Base-by-base conservation (phyloP, 2,888 invertebrate genomes). In the Patella caerulea region DNA sequence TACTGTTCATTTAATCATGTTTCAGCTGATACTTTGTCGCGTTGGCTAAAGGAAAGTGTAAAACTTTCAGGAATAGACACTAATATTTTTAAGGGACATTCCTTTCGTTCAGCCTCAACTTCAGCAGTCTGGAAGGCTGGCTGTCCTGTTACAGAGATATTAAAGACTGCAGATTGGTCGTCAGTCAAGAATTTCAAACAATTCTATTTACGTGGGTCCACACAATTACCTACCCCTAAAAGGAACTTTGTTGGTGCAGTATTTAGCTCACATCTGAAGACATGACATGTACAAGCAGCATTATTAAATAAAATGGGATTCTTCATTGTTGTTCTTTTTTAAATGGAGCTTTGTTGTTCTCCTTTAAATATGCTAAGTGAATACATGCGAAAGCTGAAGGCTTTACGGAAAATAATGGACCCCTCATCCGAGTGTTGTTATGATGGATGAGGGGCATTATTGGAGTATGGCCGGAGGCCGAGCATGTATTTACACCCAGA, bases 111-210 rank as follows among this genome's bases (percentile, higher is more conserved):
- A n/a, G n/a, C n/a, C n/a, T n/a, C n/a, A n/a, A n/a, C n/a, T n/a
- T n/a, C n/a, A n/a, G n/a, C n/a, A n/a, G n/a, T n/a, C n/a, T n/a
- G n/a, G n/a, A n/a, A n/a, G n/a, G n/a, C n/a, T n/a, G n/a, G n/a
- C n/a, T n/a, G n/a, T n/a, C n/a, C n/a, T n/a, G n/a, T n/a, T n/a
- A n/a, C n/a, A n/a, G n/a, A n/a, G n/a, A n/a, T n/a, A n/a, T n/a
- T n/a, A n/a, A n/a, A n/a, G n/a, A n/a, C n/a, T n/a, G n/a, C 74
- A 29, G 76, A 76, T 52, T 77, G 77, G 77, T 73, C 73, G 7
- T 14, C 77, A 54, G 77, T 69, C 34, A 77, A 73, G 73, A 77
- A 73, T 24, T 77, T 77, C 52, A 19, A 17, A 73, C 0, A 77
- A 34, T 73, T 73, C 34, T 77, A 69, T 52, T 73, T n/a, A 17